Conservation (phyloP, 2,797 vertebrate genomes). For the Chromis chromis region DNA sequence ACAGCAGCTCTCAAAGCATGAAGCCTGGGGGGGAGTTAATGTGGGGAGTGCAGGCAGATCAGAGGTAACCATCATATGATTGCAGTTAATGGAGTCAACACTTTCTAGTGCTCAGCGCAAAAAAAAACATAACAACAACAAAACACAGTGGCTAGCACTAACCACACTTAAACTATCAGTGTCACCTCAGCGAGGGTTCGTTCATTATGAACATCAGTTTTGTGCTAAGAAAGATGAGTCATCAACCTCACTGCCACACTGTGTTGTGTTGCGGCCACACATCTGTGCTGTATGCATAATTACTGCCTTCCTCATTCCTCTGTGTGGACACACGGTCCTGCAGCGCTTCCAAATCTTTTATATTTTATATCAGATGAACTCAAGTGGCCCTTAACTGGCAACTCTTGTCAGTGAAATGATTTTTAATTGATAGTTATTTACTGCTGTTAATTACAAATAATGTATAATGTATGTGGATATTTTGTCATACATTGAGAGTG, state of each 20-base stretch:
- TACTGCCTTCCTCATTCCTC: constrained; percentile 22
- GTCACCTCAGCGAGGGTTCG: constrained; percentile 19
- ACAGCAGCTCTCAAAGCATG: constrained; percentile 55
- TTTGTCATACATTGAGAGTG: not conserved
- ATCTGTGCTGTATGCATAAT: constrained; percentile 37
- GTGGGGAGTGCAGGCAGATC: constrained; percentile 38
- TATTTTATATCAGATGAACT: constrained; percentile 8
- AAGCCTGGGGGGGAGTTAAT: constrained; percentile 38
- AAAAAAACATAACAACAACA: constrained; percentile 19
- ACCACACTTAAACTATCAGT: constrained; percentile 20
- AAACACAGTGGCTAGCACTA: not conserved
- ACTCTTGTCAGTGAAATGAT: not conserved
- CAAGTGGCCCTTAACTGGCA: not conserved
- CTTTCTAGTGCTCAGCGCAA: constrained; percentile 6
- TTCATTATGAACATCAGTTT: constrained; percentile 17
- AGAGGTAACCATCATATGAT: constrained; percentile 49
- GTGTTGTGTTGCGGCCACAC: constrained; percentile 4
- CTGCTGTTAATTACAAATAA: no score
- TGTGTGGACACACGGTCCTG: constrained; percentile 11
- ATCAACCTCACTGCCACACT: constrained; percentile 27
- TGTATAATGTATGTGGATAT: no score
- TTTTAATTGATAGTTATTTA: no score
- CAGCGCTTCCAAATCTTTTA: not conserved
- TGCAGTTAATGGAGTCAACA: constrained; percentile 50
- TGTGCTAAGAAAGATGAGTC: constrained; percentile 48